Conservation (phyloP, 2,888 invertebrate species). For the Anaspis maculata region DNA sequence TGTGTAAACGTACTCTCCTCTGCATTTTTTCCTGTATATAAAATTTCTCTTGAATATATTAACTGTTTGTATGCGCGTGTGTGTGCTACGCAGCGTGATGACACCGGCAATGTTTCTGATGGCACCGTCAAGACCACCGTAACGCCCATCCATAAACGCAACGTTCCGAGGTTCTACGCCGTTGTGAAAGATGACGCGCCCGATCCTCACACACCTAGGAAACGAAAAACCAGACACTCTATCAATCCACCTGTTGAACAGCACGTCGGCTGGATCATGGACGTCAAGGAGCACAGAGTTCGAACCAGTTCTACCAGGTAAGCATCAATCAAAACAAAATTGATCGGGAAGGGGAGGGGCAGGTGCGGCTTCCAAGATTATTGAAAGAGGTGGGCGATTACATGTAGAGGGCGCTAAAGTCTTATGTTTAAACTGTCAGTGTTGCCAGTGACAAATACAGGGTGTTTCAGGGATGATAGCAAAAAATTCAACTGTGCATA, state of each 20-base stretch:
- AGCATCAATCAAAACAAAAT: slow-evolving; percentile 15
- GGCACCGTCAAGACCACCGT: too few relatives aligned
- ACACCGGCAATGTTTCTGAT: too few relatives aligned
- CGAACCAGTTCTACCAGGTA: slow-evolving; percentile 72
- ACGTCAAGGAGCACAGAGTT: slow-evolving; percentile 73
- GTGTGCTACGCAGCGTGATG: too few relatives aligned
- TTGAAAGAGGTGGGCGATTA: slow-evolving; percentile 6
- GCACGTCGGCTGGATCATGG: slow-evolving; percentile 98
- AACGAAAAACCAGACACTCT: slow-evolving; percentile 86
- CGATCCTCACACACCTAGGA: slow-evolving; percentile 64
- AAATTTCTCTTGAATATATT: too few relatives aligned
- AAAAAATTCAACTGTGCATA: too few relatives aligned
- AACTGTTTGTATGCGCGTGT: too few relatives aligned
- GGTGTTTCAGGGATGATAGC: too few relatives aligned
- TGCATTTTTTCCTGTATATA: too few relatives aligned
- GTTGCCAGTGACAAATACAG: too few relatives aligned
- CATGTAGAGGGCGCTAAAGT: neutral
- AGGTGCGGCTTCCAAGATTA: neutral
- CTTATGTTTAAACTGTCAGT: too few relatives aligned
- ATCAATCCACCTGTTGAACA: slow-evolving; percentile 90
- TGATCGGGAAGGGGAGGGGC: neutral
- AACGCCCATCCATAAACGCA: slow-evolving; percentile 36
- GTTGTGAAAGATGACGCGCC: slow-evolving; percentile 70
- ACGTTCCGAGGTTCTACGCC: slow-evolving; percentile 86
- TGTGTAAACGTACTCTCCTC: too few relatives aligned